Evolutionary conservation across 1,140 invertebrate genomes (phyloP), one percentile per base, ranked within the genome.

Genomic region (Drosophila sturtevanti): DNA sequence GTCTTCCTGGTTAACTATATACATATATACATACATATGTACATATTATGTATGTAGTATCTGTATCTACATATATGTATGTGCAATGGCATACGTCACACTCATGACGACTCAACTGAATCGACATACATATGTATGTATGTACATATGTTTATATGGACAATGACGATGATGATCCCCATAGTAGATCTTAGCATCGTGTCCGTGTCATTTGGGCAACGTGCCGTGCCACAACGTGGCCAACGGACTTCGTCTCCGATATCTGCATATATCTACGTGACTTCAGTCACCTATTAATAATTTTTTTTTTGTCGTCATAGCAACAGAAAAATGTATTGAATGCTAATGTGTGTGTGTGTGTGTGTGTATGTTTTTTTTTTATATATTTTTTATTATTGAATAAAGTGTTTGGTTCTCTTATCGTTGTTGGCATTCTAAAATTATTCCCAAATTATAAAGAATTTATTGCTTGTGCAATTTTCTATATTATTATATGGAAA

Each of bases 131-230:
- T n/a, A n/a, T n/a, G n/a, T n/a, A n/a, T n/a, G n/a, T n/a, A n/a
- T n/a, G n/a, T n/a, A n/a, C n/a, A n/a, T n/a, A n/a, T n/a, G n/a
- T n/a, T n/a, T n/a, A n/a, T n/a, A n/a, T n/a, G n/a, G n/a, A n/a
- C n/a, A n/a, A n/a, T n/a, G n/a, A n/a, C n/a, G n/a, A n/a, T 24
- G 27, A 31, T 31, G 58, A 60, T 60, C 27, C 14, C 14, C 14
- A 48, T 18, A 48, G 16, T 18, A 48, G 55, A 56, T 27, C 9
- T 34, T n/a, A 34, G 14, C 55, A 35, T 59, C 75, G 44, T 66
- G 75, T 70, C 67, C 72, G 68, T 75, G 75, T 63, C 72, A 75
- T 75, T 66, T 67, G 66, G 63, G 41, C 63, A 75, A 78, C 63
- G 75, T 78, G 75, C 41, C 18, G 41, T 9, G 16, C 41, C 18